Base-by-base conservation (phyloP, 2,888 invertebrate species). In the Apodemia duryi region DNA sequence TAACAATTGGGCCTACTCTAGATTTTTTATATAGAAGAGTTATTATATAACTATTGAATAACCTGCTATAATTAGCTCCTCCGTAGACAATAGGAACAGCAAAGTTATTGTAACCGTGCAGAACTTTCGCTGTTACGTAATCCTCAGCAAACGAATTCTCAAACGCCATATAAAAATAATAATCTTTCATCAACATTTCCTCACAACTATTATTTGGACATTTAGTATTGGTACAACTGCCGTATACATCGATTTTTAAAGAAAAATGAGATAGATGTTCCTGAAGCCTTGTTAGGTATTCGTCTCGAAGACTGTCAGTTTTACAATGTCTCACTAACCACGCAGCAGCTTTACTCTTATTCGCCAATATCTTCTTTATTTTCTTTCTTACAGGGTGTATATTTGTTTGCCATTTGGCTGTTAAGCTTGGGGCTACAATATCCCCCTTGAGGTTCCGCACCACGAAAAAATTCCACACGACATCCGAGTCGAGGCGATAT, bases 81-180 rank as follows among this genome's bases (percentile, higher is more conserved):
- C 95, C 95, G 84, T 93, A 94, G n/a, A 95, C 95, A 52, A 95
- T 93, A 0, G 95, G 95, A n/a, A 95, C 83, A 10, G 94, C 90
- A 74, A 93, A 90, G 80, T 88, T 74, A 63, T 82, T 75, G 67
- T 83, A 72, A 6, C 85, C 81, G 69, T 68, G 74, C 64, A 85
- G 63, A 49, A 85, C 64, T 67, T 85, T 85, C 67, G 84, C 85
- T 11, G 72, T 82, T 0, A 86, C 86, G 62, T 86, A 86, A 69
- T 86, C 86, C 64, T 79, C 77, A 43, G 75, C 75, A 7, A 82
- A 76, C 0, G 86, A 80, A 67, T 86, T 86, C 68, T 87, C 86
- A 63, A 87, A 83, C 0, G 86, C 75, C 9, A 87, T 74, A 71
- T 85, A 87, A 65, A 87, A 87, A 68, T 79, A 84, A 69, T 86